A percentile compares a stretch with the other conserved stretches of the same genome.
These are phyloP conservation scores for Nomia melanderi DNA, from an alignment of 1,140 invertebrate species.

Conservation along the genomic window DNA sequence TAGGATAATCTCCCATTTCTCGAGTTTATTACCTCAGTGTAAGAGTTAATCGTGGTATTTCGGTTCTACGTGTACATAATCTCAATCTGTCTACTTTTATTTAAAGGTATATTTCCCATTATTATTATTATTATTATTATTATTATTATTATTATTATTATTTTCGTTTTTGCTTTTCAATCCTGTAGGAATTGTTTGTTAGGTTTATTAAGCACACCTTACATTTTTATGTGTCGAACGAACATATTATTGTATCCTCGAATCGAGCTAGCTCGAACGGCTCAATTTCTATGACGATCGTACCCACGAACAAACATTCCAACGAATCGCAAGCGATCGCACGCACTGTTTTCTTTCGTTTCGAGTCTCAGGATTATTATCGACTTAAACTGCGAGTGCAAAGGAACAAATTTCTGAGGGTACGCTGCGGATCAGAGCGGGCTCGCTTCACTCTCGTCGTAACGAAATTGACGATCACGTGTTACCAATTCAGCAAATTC, in stretches of 20 bases:
- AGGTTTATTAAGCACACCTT: not conserved
- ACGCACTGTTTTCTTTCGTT: not conserved
- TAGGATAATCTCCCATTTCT: not conserved
- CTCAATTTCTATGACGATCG: conserved; percentile 11
- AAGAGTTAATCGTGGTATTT: conserved; percentile 14
- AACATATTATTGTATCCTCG: too few species aligned
- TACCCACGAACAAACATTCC: not conserved
- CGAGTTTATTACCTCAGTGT: conserved; percentile 12
- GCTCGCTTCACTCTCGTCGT: not conserved
- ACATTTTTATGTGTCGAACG: not conserved
- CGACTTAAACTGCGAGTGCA: not conserved
- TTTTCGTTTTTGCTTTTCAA: not conserved
- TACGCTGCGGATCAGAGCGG: not conserved
- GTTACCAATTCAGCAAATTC: conserved; percentile 27
- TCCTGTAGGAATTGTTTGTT: not conserved
- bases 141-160: too few species aligned
- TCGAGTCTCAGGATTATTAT: conserved; percentile 10
- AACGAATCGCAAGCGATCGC: not conserved
- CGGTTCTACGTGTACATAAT: conserved; percentile 19
- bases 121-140: too few species aligned
- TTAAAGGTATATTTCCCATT: too few species aligned
- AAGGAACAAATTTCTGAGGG: not conserved
- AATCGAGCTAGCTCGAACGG: not conserved
- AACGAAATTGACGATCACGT: conserved; percentile 25
- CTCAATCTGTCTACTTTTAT: not conserved